These are phyloP conservation scores for Phyllopteryx taeniolatus DNA, from an alignment of 2,113 vertebrate genomes.

Conservation along the genomic window DNA sequence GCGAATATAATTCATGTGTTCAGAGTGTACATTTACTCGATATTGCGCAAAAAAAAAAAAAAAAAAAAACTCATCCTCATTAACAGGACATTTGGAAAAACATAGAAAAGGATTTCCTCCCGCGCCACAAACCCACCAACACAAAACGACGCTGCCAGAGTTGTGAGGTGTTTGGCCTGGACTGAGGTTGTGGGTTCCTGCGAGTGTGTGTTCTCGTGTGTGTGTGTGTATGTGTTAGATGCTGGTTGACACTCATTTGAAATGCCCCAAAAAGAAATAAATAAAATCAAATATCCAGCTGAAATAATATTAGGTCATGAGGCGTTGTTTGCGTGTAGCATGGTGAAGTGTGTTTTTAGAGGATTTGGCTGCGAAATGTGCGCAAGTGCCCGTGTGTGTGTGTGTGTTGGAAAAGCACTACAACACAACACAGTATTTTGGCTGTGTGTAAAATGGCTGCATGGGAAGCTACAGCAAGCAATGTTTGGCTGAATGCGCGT, in stretches of 20 bases:
- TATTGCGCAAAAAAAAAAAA: neutral
- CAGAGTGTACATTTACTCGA: neutral
- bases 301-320: conserved; percentile 70
- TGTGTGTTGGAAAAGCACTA: conserved; percentile 46
- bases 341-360: conserved; percentile 53
- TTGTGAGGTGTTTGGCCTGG: conserved; percentile 62
- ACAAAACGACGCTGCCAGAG: conserved; percentile 55
- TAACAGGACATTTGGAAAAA: neutral
- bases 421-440: conserved; percentile 60
- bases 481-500: conserved; percentile 44
- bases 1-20: neutral
- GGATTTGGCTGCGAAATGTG: conserved; percentile 11
- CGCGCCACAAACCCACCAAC: conserved; percentile 42
- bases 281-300: conserved; percentile 48
- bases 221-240: conserved; percentile 10
- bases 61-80: neutral
- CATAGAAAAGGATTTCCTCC: neutral
- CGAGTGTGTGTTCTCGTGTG: neutral
- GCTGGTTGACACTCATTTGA: conserved; percentile 54
- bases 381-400: conserved; percentile 41
- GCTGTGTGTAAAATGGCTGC: conserved; percentile 40
- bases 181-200: conserved; percentile 27
- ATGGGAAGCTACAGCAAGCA: conserved; percentile 46
- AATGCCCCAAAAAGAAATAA: conserved; percentile 55
- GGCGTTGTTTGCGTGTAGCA: conserved; percentile 57